Base-by-base conservation (phyloP, 2,888 invertebrate species). In the Drosophila affinis region DNA sequence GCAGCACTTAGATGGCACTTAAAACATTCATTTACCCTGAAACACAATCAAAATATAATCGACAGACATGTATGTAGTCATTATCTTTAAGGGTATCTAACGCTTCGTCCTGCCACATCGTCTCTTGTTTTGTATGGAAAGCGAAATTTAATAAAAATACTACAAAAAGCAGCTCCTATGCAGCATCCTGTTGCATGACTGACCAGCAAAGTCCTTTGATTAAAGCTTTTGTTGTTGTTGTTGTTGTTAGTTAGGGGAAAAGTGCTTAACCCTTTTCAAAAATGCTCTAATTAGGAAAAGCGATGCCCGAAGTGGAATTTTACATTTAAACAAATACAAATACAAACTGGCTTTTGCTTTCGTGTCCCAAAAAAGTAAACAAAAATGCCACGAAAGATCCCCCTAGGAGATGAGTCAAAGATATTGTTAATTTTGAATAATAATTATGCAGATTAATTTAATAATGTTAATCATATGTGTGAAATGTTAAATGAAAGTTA, bases 81-180 rank as follows among this genome's bases (percentile, higher is more conserved):
- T 7, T 14, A 39, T 3, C 39, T 14, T 14, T 14, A 39, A 39
- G 39, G 39, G 39, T 39, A 14, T 39, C n/a, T 7, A 39, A 7
- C 2, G n/a, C n/a, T 39, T 39, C 39, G 7, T 6, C 3, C 29
- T 29, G 29, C 29, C 9, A 7, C 14, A 7, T 7, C n/a, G 7
- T 7, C 7, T 14, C 39, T 39, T 6, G 39, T 72, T 79, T 73
- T 65, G 74, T 78, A 87, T 84, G 84, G 85, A 83, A 83, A 83
- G 83, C 81, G 87, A 83, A 83, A 87, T 87, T 88, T 87, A 65
- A 79, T 87, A 82, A 71, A 39, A 39, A 39, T 14, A 39, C 9
- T 4, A 32, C 1, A 32, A 32, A 12, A 32, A 14, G n/a, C 4
- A 51, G 51, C 45, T 70, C 46, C 51, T 67, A 55, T 67, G 69